Percentiles rank a stretch among this genome's conserved stretches.
These are phyloP conservation scores for Threskiornis aethiopicus DNA, from an alignment of 2,797 vertebrate species.

Conservation along the genomic window DNA sequence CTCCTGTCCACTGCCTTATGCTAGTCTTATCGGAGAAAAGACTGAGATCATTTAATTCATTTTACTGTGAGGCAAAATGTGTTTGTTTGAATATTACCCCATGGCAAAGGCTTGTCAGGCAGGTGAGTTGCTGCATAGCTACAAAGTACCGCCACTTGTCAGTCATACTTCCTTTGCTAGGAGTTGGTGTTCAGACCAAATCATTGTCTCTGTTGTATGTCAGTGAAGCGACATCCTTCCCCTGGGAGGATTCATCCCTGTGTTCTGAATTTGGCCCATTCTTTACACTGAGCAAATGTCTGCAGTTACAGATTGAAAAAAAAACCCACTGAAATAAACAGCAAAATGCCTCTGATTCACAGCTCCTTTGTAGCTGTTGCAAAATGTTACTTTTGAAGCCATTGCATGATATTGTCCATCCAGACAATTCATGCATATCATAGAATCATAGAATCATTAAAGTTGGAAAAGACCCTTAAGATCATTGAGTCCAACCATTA, in stretches of 20 bases:
- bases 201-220: background rate
- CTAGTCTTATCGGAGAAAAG: background rate
- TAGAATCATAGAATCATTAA: too few species aligned
- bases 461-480: too few species aligned
- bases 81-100: background rate
- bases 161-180: background rate
- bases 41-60: background rate
- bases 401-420: conserved; percentile 4
- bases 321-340: background rate
- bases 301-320: background rate
- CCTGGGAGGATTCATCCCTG: background rate
- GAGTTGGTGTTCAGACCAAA: background rate
- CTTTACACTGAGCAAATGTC: background rate
- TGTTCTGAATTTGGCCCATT: background rate
- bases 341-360: background rate
- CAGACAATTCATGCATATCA: background rate
- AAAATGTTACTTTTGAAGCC: conserved; percentile 40
- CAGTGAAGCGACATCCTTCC: background rate
- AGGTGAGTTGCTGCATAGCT: background rate
- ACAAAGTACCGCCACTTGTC: background rate
- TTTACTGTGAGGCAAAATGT: background rate
- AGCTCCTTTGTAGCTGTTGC: conserved; percentile 16
- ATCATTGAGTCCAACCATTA: too few species aligned
- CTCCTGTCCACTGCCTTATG: background rate
- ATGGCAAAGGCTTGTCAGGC: background rate